Evolutionary conservation across 2,113 vertebrate genomes (phyloP).

Genomic region (Fulmarus glacialis): DNA sequence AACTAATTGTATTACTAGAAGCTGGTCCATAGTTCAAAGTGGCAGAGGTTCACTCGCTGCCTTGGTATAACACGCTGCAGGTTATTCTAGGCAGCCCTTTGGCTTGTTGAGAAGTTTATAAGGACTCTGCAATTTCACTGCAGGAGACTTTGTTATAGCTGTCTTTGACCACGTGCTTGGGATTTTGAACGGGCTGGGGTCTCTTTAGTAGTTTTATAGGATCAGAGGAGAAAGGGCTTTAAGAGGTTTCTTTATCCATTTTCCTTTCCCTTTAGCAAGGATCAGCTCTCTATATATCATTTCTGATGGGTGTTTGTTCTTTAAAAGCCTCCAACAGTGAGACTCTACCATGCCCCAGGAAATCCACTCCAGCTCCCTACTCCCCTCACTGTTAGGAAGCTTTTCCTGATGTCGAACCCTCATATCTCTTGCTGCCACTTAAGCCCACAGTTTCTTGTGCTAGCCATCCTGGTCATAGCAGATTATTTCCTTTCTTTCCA

Average conservation of each 20-base stretch:
- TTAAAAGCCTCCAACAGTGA: slow-evolving; percentile 16
- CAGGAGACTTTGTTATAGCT: neutral
- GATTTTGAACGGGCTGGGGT: neutral
- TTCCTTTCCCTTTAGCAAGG: neutral
- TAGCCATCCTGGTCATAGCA: neutral
- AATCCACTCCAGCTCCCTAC: neutral
- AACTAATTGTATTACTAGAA: neutral
- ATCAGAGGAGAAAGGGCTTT: neutral
- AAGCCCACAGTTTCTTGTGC: neutral
- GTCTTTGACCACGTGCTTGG: neutral
- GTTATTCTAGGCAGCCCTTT: neutral
- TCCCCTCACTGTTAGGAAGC: neutral
- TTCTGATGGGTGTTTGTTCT: slow-evolving; percentile 9
- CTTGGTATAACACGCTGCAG: neutral
- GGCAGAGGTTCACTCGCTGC: neutral
- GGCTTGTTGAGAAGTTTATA: neutral
- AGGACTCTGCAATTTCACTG: neutral
- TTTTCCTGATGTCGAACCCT: neutral
- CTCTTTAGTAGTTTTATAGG: neutral
- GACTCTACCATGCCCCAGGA: neutral
- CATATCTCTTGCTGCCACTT: neutral
- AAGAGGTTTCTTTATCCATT: neutral
- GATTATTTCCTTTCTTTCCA: neutral
- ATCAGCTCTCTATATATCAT: neutral
- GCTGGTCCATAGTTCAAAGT: neutral